phyloP scores from a whole-genome alignment of 2,888 invertebrate genomes.

The Epinotia brunnichana region DNA sequence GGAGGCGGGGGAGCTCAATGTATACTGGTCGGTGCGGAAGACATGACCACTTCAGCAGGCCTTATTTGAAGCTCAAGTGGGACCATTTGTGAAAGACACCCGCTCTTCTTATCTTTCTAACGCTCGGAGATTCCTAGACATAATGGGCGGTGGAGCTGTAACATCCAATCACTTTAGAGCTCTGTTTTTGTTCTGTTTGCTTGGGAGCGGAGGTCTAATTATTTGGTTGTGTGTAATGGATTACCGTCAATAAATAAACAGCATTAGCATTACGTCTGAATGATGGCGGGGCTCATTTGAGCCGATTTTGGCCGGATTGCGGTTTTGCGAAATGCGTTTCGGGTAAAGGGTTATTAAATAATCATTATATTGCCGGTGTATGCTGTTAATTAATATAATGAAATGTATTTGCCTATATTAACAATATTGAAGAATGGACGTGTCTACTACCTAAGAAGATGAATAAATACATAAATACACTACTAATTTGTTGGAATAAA shows the following conservation, averaged over 20 bases:
- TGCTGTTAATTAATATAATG: conserved; percentile 11
- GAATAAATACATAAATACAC: no score
- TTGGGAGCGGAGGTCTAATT: conserved; percentile 47
- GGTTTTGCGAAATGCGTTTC: conserved; percentile 57
- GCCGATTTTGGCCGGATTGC: conserved; percentile 71
- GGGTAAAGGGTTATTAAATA: conserved; percentile 55
- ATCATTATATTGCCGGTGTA: conserved; percentile 22
- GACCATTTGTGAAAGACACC: conserved; percentile 55
- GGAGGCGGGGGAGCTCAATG: conserved; percentile 56
- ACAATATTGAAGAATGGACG: neutral
- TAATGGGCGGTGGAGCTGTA: conserved; percentile 48
- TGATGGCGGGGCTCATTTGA: conserved; percentile 65
- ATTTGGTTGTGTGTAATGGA: conserved; percentile 63
- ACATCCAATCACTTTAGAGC: conserved; percentile 54
- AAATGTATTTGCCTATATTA: neutral
- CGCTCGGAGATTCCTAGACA: conserved; percentile 52
- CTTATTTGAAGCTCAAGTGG: conserved; percentile 69
- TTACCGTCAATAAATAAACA: conserved; percentile 77
- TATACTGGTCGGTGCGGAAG: conserved; percentile 62
- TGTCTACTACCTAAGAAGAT: no score
- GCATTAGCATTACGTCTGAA: conserved; percentile 67
- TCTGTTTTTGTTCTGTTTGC: conserved; percentile 42
- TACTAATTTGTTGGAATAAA: no score
- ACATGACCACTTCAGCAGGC: conserved; percentile 74
- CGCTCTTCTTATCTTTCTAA: conserved; percentile 49